phyloP scores from a whole-genome alignment of 2,888 invertebrate species.

The Halocaridina rubra region DNA sequence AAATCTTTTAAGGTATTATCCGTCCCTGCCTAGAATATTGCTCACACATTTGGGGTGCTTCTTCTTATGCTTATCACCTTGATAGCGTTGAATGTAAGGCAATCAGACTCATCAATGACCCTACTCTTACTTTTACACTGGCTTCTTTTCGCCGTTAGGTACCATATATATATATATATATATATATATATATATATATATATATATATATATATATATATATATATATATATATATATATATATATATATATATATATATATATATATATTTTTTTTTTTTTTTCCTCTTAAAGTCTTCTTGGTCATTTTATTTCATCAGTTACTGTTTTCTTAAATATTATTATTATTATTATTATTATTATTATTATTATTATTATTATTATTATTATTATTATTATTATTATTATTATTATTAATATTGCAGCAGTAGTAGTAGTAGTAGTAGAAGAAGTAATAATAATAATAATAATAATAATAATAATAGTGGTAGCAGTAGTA shows the following conservation, averaged over 20 bases:
- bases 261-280: constrained; percentile 6
- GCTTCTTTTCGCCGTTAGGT: background rate
- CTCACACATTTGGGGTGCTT: too few relatives aligned
- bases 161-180: too few relatives aligned
- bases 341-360: background rate
- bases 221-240: background rate
- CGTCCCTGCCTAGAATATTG: too few relatives aligned
- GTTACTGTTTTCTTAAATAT: background rate
- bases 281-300: background rate
- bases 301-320: background rate
- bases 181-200: background rate
- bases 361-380: background rate
- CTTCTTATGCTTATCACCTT: too few relatives aligned
- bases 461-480: background rate
- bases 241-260: constrained; percentile 19
- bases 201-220: background rate
- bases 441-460: background rate
- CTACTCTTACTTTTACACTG: background rate
- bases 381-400: background rate
- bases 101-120: background rate
- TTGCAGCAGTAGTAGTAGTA: background rate
- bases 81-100: too few relatives aligned
- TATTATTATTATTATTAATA: background rate
- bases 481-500: background rate
- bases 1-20: too few relatives aligned